Conservation (phyloP, 2,113 vertebrate genomes). For the Cranoglanis bouderius region DNA sequence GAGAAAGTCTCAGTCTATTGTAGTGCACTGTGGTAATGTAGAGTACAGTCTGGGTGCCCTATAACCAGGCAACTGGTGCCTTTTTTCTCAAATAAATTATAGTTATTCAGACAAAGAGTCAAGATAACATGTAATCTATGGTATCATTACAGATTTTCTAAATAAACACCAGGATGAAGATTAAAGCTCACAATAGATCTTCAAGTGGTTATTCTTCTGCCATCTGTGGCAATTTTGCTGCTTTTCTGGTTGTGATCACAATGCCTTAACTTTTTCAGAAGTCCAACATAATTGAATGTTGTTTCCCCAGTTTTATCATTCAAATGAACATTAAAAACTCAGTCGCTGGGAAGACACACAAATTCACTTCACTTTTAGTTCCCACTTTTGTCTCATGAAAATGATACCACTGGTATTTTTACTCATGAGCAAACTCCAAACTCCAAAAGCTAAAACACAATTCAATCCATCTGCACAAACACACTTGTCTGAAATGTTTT, state of each 20-base stretch:
- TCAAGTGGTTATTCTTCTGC: neutral
- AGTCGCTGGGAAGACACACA: neutral
- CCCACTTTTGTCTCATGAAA: neutral
- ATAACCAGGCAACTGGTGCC: neutral
- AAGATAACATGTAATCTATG: conserved; percentile 40
- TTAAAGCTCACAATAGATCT: conserved; percentile 31
- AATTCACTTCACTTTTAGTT: neutral
- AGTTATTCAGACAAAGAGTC: conserved; percentile 27
- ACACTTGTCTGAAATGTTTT: neutral
- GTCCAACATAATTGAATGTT: conserved; percentile 6
- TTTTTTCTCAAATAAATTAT: conserved; percentile 31
- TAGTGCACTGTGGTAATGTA: neutral
- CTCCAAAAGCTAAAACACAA: neutral
- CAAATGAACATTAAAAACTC: neutral
- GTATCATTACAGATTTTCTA: conserved; percentile 38
- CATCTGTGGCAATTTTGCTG: neutral
- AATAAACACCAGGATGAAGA: conserved; percentile 37
- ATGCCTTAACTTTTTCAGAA: neutral
- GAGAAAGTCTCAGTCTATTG: neutral
- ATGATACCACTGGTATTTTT: neutral
- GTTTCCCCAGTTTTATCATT: conserved; percentile 4
- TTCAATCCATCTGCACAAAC: neutral
- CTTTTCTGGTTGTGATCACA: conserved; percentile 30
- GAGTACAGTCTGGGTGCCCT: neutral
- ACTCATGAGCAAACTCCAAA: neutral